Base-by-base conservation (phyloP, 2,113 vertebrate genomes). In the Xenus cinereus region DNA sequence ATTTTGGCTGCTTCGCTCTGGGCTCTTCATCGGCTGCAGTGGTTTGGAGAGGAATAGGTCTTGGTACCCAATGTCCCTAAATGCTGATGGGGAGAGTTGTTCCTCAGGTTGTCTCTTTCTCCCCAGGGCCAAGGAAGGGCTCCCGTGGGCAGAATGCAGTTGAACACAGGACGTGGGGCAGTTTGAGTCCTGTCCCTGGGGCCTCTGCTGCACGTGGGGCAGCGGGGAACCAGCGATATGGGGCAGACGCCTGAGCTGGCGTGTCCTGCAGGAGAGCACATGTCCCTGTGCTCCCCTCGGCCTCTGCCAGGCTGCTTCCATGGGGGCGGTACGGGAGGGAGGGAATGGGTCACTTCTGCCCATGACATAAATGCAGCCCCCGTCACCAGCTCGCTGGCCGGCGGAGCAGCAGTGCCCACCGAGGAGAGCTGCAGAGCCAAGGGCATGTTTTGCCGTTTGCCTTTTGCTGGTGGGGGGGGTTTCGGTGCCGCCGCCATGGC, bases 1-100 rank as follows among this genome's bases (percentile, higher is more conserved):
- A 9, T 20, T 43, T 41, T 3, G 3, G 14, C 8, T 87, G 73
- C 53, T 80, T 68, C 6, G 1, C 5, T 45, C 43, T 50, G 48
- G 19, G 54, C 59, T 76, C 1, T 30, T 68, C 8, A 13, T 7
- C 18, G 3, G 1, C 2, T 0, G n/a, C 3, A 0, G 8, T 5
- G 15, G 7, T 39, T 22, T 60, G 46, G 23, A 74, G 66, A 57
- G 10, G n/a, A 89, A n/a, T 10, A 33, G n/a, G 12, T 84, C 54
- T 32, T 74, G 37, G n/a, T 75, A 10, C n/a, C 39, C 27, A 11
- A 7, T 43, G 23, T 35, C 48, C 71, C 19, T 20, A 24, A 71
- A 11, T 30, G 27, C 66, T 71, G 41, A 30, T 60, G 74, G 22
- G 13, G 39, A 56, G 26, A 21, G 14, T 2, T 72, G 71, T 53